Conservation (phyloP, 2,113 vertebrate species). For the Dunckerocampus dactyliophorus region DNA sequence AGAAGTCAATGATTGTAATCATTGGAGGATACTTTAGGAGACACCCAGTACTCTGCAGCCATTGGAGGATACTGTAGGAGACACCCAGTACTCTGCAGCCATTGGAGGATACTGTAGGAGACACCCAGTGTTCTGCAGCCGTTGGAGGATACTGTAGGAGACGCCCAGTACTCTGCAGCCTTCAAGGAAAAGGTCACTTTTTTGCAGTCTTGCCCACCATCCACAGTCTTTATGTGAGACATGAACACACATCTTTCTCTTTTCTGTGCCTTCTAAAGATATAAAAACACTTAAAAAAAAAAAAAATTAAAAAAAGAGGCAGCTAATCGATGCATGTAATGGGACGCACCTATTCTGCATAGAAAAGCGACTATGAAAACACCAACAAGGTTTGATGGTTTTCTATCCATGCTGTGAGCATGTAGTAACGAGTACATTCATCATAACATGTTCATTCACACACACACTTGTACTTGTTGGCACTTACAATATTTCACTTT, state of each 20-base stretch:
- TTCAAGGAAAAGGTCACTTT: no score
- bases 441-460: no score
- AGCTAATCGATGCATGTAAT: slow-evolving; percentile 17
- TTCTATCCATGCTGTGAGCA: no score
- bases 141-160: slow-evolving; percentile 20
- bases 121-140: slow-evolving; percentile 2
- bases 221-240: no score
- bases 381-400: no score
- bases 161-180: slow-evolving; percentile 2
- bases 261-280: no score
- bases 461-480: no score
- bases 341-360: neutral
- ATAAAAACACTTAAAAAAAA: neutral
- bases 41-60: slow-evolving; percentile 2
- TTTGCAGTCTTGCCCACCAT: no score
- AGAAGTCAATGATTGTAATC: slow-evolving; percentile 42
- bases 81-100: slow-evolving; percentile 2
- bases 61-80: slow-evolving; percentile 20
- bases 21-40: slow-evolving; percentile 22
- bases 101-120: slow-evolving; percentile 20
- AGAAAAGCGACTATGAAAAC: no score
- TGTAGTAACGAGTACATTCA: no score
- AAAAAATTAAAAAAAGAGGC: slow-evolving; percentile 21
- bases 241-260: no score
- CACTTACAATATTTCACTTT: no score